Evolutionary conservation across 2,797 vertebrate genomes (phyloP).

Genomic region (Lagocephalus sceleratus): DNA sequence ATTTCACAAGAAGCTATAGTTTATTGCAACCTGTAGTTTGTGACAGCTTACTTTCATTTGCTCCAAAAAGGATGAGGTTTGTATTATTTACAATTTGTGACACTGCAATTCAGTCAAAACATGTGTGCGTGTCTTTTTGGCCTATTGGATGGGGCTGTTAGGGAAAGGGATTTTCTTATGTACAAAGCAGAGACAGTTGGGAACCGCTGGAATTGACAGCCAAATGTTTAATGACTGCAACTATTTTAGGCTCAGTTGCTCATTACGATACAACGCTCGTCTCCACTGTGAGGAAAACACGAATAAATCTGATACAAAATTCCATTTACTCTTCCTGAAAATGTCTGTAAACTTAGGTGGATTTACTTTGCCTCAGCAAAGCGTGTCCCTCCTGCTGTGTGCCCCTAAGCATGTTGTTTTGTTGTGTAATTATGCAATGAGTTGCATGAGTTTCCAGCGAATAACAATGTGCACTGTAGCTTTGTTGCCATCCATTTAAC

Average conservation of each 20-base stretch:
- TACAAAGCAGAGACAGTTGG: too few species aligned
- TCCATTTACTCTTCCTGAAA: conserved; percentile 24
- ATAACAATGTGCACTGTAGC: conserved; percentile 11
- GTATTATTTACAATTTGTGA: too few species aligned
- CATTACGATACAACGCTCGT: background rate
- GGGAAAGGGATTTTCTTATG: too few species aligned
- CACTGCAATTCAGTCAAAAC: too few species aligned
- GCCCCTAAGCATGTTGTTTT: conserved; percentile 34
- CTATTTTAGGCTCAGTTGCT: conserved; percentile 23
- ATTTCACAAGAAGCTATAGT: too few species aligned
- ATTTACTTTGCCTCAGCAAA: conserved; percentile 24
- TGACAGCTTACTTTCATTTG: too few species aligned
- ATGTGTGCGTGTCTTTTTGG: too few species aligned
- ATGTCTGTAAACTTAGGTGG: conserved; percentile 5
- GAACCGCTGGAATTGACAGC: conserved; percentile 7
- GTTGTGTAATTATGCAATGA: conserved; percentile 24
- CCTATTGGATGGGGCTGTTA: too few species aligned
- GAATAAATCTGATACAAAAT: too few species aligned
- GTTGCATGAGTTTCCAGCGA: conserved; percentile 20
- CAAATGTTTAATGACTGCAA: conserved; percentile 2
- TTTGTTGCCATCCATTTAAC: conserved; percentile 14
- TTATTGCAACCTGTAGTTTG: too few species aligned
- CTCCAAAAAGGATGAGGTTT: too few species aligned
- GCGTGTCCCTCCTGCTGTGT: conserved; percentile 27
- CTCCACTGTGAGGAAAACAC: too few species aligned